phyloP scores from a whole-genome alignment of 1,140 invertebrate species.

The Diorhabda elongata region DNA sequence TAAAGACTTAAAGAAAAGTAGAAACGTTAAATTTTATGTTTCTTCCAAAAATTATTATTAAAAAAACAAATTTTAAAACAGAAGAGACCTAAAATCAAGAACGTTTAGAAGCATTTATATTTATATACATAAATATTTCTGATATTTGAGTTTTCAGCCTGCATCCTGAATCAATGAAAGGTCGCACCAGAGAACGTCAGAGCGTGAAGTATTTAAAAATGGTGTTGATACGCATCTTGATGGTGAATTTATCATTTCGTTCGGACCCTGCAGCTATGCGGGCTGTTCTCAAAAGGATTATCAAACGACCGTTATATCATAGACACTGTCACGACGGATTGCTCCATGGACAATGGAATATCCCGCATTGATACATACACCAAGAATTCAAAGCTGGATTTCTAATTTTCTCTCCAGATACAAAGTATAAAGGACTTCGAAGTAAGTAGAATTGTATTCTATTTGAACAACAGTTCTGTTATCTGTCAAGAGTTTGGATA shows the following conservation, averaged over 20 bases:
- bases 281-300: background rate
- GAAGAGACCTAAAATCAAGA: too few species aligned
- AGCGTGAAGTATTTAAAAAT: background rate
- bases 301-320: background rate
- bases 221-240: conserved; percentile 1
- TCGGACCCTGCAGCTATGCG: background rate
- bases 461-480: too few species aligned
- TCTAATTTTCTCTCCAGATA: background rate
- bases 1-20: too few species aligned
- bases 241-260: background rate
- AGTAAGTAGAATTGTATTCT: background rate
- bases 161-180: too few species aligned
- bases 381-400: conserved; percentile 1
- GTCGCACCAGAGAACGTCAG: background rate
- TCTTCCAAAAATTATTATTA: too few species aligned
- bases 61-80: too few species aligned
- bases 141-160: too few species aligned
- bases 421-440: background rate
- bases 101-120: too few species aligned
- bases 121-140: too few species aligned
- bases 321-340: background rate
- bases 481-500: too few species aligned
- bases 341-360: background rate
- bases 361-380: background rate
- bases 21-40: too few species aligned